Percentiles rank a stretch among this genome's conserved stretches.
Evolutionary conservation across 2,888 invertebrate genomes (phyloP).

Genomic region (Ryuthela nishihirai): DNA sequence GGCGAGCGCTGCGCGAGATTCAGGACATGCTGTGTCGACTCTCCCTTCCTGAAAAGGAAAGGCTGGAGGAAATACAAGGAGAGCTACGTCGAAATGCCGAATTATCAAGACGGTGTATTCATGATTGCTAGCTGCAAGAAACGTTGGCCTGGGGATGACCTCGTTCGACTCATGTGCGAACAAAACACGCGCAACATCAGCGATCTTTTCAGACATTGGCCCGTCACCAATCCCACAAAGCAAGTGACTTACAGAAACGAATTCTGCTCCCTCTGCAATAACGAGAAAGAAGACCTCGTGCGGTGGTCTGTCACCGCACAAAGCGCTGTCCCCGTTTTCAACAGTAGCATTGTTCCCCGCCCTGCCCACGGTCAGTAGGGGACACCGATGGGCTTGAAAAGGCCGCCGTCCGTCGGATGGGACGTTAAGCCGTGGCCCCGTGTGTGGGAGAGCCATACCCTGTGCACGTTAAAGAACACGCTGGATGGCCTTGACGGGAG

Average conservation of each 20-base stretch:
- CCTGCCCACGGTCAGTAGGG: no score
- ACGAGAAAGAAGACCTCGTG: not conserved
- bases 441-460: no score
- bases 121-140: not conserved
- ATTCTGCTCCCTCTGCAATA: not conserved
- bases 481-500: no score
- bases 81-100: no score
- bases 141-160: not conserved
- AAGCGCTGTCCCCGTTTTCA: not conserved
- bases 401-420: no score
- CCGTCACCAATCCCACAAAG: not conserved
- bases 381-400: no score
- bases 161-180: not conserved
- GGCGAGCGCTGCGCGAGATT: not conserved
- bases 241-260: not conserved
- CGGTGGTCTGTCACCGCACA: not conserved
- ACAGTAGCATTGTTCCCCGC: no score
- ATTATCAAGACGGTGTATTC: no score
- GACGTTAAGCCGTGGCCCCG: no score
- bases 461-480: no score
- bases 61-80: no score
- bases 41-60: not conserved
- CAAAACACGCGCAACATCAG: not conserved
- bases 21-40: conserved; percentile 17
- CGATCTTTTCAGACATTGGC: not conserved